A percentile compares a stretch with the other conserved stretches of the same genome.
Evolutionary conservation across 2,797 vertebrate species (phyloP).

Genomic region (Lithobates sylvaticus): DNA sequence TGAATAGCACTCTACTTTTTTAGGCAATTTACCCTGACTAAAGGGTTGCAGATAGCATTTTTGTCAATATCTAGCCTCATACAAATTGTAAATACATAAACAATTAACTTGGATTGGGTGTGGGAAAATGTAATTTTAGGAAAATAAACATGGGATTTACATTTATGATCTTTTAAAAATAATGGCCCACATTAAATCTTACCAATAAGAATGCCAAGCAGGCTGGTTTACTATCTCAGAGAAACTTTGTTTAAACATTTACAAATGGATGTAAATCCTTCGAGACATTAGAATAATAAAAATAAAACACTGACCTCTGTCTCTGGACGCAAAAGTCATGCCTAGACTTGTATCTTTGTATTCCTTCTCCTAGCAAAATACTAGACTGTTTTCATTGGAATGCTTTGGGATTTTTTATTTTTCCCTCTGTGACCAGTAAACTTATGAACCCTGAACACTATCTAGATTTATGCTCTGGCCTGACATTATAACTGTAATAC

Average conservation of each 20-base stretch:
- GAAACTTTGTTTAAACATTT: conserved; percentile 40
- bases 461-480: conserved; percentile 42
- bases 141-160: not conserved
- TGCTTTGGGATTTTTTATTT: conserved; percentile 45
- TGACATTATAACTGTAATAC: conserved; percentile 9
- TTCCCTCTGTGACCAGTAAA: conserved; percentile 41
- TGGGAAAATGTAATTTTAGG: not conserved
- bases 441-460: conserved; percentile 21
- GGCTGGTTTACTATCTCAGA: conserved; percentile 35
- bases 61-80: not conserved
- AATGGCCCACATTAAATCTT: not conserved
- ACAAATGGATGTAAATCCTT: conserved; percentile 52
- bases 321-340: conserved; percentile 52
- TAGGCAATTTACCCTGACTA: not conserved
- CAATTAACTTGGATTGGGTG: not conserved
- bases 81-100: not conserved
- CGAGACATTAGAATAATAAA: conserved; percentile 53
- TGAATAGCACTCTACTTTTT: not conserved
- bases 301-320: conserved; percentile 32
- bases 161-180: not conserved
- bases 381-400: conserved; percentile 42
- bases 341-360: conserved; percentile 16
- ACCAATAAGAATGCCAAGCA: conserved; percentile 9
- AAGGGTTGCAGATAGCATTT: not conserved
- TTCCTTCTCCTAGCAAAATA: conserved; percentile 45